These are phyloP conservation scores for Elaphurus davidianus DNA, from an alignment of 2,113 vertebrate genomes.

Conservation along the genomic window DNA sequence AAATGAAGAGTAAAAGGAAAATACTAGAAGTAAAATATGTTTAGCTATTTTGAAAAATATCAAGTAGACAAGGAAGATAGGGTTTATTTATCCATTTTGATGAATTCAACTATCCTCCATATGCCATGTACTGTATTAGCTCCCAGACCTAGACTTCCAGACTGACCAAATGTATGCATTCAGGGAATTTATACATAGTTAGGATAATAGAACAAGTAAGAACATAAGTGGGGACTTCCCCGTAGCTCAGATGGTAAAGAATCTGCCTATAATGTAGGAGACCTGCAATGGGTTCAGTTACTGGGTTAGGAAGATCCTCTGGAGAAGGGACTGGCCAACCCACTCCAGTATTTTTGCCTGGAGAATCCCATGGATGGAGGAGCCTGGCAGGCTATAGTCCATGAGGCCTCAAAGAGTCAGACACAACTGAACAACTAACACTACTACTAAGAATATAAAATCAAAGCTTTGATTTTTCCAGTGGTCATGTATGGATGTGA, in stretches of 20 bases:
- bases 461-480: not conserved
- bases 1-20: not conserved
- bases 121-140: not conserved
- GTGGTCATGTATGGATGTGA: not conserved
- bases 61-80: not conserved
- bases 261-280: not conserved
- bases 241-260: not conserved
- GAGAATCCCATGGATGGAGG: accelerated
- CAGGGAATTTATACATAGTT: not conserved
- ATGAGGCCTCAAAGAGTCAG: not conserved
- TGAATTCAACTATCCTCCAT: not conserved
- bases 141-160: not conserved
- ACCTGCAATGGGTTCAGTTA: not conserved
- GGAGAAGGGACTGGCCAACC: not conserved
- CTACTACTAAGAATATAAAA: not conserved
- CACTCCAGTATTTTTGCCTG: not conserved
- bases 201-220: not conserved
- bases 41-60: not conserved
- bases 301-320: not conserved
- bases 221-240: not conserved
- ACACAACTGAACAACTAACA: not conserved
- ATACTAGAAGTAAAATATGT: not conserved
- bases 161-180: not conserved
- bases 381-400: not conserved
- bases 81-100: not conserved